Conservation (phyloP, 2,888 invertebrate genomes). For the Dione vanillae region DNA sequence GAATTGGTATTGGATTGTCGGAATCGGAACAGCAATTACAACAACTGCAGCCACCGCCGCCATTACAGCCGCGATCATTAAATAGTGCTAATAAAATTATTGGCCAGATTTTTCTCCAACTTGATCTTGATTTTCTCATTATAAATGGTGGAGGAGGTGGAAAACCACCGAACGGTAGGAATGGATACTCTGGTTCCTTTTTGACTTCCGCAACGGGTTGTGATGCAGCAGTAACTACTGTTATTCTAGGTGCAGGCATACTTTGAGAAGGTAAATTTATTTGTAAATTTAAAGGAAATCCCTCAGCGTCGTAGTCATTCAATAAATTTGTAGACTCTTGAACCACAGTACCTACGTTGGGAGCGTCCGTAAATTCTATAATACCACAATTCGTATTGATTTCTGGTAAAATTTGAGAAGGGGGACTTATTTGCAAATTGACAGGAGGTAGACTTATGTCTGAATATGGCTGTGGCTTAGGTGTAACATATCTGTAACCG, state of each 20-base stretch:
- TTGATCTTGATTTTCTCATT: constrained; percentile 53
- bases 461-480: constrained; percentile 24
- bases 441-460: constrained; percentile 23
- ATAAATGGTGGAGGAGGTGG: constrained; percentile 53
- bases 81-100: constrained; percentile 59
- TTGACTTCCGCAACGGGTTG: constrained; percentile 28
- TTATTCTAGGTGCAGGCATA: constrained; percentile 54
- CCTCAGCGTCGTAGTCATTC: constrained; percentile 33
- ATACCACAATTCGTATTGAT: constrained; percentile 29
- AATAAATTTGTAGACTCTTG: constrained; percentile 35
- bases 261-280: constrained; percentile 59
- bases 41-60: constrained; percentile 51
- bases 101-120: constrained; percentile 57
- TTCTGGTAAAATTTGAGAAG: constrained; percentile 32
- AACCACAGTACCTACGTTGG: constrained; percentile 23
- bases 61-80: constrained; percentile 50
- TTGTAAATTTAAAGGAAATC: constrained; percentile 59
- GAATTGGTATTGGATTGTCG: constrained; percentile 53
- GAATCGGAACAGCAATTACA: constrained; percentile 47
- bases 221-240: constrained; percentile 50
- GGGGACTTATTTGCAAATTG: constrained; percentile 39
- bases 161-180: constrained; percentile 42
- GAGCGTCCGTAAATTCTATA: constrained; percentile 30
- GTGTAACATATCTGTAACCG: constrained; percentile 8
- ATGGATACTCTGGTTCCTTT: constrained; percentile 29